A percentile compares a stretch with the other conserved stretches of the same genome.
These are phyloP conservation scores for Nowickia ferox DNA, from an alignment of 2,888 invertebrate genomes.

Conservation along the genomic window DNA sequence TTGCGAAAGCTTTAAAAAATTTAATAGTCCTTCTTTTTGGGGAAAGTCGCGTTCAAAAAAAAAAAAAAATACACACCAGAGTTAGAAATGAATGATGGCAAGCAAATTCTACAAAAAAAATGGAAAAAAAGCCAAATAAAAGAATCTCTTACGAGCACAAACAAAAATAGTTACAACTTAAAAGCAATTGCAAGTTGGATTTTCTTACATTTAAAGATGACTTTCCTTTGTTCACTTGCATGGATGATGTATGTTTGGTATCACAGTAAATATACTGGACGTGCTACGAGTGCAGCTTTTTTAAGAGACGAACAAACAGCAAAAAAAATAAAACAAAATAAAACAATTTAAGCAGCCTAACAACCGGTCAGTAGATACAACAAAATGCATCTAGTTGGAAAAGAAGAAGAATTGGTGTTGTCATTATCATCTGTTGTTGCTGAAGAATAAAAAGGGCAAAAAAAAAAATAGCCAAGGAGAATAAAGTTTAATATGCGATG, in stretches of 20 bases:
- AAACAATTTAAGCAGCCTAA: constrained; percentile 43
- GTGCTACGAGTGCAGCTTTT: constrained; percentile 21
- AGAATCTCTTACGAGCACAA: constrained; percentile 23
- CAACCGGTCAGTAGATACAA: constrained; percentile 31
- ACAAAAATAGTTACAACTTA: constrained; percentile 51
- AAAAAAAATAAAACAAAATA: too few species aligned
- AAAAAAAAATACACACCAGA: constrained; percentile 27
- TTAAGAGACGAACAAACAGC: constrained; percentile 1
- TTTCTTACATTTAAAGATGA: constrained; percentile 58
- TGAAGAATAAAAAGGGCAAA: constrained; percentile 16
- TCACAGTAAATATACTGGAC: constrained; percentile 61
- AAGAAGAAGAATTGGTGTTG: constrained; percentile 66
- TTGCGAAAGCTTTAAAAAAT: background rate
- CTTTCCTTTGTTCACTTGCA: constrained; percentile 69
- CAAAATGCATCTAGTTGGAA: constrained; percentile 32
- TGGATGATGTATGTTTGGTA: constrained; percentile 65
- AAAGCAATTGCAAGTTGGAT: constrained; percentile 61
- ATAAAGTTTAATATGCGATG: constrained; percentile 36
- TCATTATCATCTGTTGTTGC: constrained; percentile 65
- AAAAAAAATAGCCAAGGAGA: background rate
- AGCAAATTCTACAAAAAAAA: constrained; percentile 50
- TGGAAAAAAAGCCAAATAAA: background rate
- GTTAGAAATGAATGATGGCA: constrained; percentile 63
- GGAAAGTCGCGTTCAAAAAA: background rate
- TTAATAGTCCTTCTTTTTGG: background rate